These are phyloP conservation scores for Gallinago solitaria DNA, from an alignment of 2,797 vertebrate genomes.

Conservation along the genomic window DNA sequence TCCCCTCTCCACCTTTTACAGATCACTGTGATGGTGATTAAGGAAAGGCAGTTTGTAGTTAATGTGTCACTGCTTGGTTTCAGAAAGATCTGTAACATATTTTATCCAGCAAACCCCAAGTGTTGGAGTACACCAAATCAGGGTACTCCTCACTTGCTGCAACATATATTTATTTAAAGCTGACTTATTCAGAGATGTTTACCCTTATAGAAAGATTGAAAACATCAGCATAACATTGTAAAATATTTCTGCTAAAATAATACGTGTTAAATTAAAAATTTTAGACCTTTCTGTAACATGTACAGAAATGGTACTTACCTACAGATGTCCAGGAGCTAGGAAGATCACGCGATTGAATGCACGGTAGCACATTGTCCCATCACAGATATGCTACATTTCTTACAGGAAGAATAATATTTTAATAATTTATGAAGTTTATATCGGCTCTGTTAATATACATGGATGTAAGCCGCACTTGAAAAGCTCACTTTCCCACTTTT, in stretches of 20 bases:
- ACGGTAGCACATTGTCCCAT: not conserved
- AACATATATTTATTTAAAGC: not conserved
- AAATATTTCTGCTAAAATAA: not conserved
- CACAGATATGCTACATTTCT: not conserved
- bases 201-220: not conserved
- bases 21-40: not conserved
- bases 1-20: not conserved
- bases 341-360: fast-evolving
- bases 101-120: not conserved
- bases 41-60: not conserved
- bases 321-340: not conserved
- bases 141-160: not conserved
- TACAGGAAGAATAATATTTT: not conserved
- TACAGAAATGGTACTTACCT: not conserved
- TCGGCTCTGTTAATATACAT: not conserved
- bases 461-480: not conserved
- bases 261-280: not conserved
- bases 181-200: not conserved
- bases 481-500: not conserved
- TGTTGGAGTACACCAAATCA: not conserved
- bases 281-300: not conserved
- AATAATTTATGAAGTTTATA: not conserved
- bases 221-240: not conserved
- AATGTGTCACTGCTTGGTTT: not conserved
- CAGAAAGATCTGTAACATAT: not conserved